These are phyloP conservation scores for Triplophysa yarkandensis DNA, from an alignment of 2,797 vertebrate genomes.

Conservation along the genomic window DNA sequence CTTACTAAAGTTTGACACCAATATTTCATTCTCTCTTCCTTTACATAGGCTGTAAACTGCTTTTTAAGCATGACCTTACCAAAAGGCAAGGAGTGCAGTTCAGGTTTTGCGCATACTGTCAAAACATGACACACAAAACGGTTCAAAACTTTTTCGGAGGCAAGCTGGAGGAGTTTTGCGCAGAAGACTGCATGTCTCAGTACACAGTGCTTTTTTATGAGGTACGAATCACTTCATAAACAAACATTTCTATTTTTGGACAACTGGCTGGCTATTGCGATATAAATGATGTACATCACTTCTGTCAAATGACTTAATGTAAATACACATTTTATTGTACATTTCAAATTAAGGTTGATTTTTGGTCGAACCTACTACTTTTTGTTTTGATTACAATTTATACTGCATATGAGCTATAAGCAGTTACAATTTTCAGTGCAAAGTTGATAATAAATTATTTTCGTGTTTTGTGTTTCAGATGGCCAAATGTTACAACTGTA, in stretches of 20 bases:
- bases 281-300: too few species aligned
- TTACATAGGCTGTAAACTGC: conserved; percentile 85
- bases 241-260: too few species aligned
- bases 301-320: too few species aligned
- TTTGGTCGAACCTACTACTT: too few species aligned
- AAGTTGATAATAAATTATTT: too few species aligned
- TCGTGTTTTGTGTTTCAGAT: conserved; percentile 74
- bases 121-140: conserved; percentile 83
- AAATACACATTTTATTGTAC: too few species aligned
- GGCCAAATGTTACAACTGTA: conserved; percentile 92
- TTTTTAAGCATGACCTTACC: conserved; percentile 85
- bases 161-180: conserved; percentile 92
- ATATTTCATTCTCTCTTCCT: not conserved
- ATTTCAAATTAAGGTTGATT: too few species aligned
- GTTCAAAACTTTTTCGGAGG: conserved; percentile 91
- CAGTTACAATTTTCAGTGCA: too few species aligned
- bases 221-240: conserved; percentile 61
- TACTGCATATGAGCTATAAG: too few species aligned
- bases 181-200: conserved; percentile 95
- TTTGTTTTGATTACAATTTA: not conserved
- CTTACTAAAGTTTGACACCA: not conserved
- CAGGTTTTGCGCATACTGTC: conserved; percentile 91
- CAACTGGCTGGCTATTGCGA: too few species aligned
- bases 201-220: conserved; percentile 92
- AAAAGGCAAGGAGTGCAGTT: conserved; percentile 84